Evolutionary conservation across 1,140 invertebrate genomes (phyloP).

Genomic region (Cotesia typhae): DNA sequence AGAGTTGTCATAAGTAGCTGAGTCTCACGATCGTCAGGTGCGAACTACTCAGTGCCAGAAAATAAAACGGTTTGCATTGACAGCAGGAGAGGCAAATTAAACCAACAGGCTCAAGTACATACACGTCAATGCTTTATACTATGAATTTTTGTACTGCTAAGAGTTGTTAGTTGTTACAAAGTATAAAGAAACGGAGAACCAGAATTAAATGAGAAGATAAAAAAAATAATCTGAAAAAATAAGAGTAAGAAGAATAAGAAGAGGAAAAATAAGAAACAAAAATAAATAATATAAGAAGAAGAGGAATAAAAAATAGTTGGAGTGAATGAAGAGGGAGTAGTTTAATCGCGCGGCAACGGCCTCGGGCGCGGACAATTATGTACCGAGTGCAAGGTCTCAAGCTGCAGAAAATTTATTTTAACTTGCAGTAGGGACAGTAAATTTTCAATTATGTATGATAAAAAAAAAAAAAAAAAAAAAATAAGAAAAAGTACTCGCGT

Average conservation of each 20-base stretch:
- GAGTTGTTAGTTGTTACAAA: too few relatives aligned
- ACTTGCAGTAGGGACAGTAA: slow-evolving; percentile 22
- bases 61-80: slow-evolving; percentile 6
- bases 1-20: neutral
- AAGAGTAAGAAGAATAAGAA: neutral
- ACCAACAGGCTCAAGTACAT: neutral
- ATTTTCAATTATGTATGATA: slow-evolving; percentile 21
- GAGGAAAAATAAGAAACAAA: neutral
- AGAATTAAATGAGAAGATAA: neutral
- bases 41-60: slow-evolving; percentile 10
- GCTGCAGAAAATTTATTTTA: neutral
- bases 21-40: slow-evolving; percentile 26
- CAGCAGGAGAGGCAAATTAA: neutral
- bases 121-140: neutral
- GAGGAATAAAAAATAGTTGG: neutral
- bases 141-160: too few relatives aligned
- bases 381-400: slow-evolving; percentile 39
- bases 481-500: neutral
- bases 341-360: slow-evolving; percentile 33
- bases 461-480: neutral
- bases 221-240: neutral
- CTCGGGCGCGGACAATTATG: slow-evolving; percentile 38
- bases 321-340: slow-evolving; percentile 17
- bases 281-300: neutral
- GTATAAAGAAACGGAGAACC: too few relatives aligned